Evolutionary conservation across 2,888 invertebrate genomes (phyloP), one percentile per base, ranked within the genome.

Genomic region (Eurytoma californica): DNA sequence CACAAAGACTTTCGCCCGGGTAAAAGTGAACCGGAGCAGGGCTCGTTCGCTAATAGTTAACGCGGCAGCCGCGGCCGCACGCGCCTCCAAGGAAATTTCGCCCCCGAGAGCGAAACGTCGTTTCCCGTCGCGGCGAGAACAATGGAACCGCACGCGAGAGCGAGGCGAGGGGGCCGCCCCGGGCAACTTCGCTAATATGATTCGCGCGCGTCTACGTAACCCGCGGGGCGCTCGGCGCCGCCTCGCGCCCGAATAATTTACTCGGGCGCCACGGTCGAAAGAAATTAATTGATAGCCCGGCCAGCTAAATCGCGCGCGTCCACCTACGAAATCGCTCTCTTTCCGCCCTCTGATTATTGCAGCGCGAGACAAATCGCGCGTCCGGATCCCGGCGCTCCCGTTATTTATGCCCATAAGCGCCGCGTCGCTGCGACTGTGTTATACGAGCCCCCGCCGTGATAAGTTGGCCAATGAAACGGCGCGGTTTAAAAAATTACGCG

Each of bases 201-300:
- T 69, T 61, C 30, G 51, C 75, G 51, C 18, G 49, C 66, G 39
- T 53, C 16, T 13, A 30, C 24, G 55, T 68, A 55, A 28, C n/a
- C 39, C 24, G n/a, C 28, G 49, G 14, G 49, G 20, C 30, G 9
- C 39, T 16, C 24, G 61, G 12, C 49, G 28, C 57, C 24, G 57
- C 57, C 39, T 57, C 55, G 69, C 53, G 30, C 58, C 13, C 30
- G 9, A 79, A 66, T 79, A 69, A 79, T 69, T 73, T 63, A 79
- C 74, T 74, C 24, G 51, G 1, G 24, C 49, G 51, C 39, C 49
- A 12, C 51, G 39, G 39, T 30, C 20, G 57, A 73, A 72, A 77
- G 72, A 66, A 77, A 77, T 72, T 72, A 77, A 77, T 77, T 77
- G 77, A 72, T 77, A 53, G 69, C 28, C n/a, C 49, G 14, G 16